Percentiles rank a stretch among this genome's conserved stretches.
phyloP scores from a whole-genome alignment of 2,113 vertebrate species.

The Dipodomys spectabilis region DNA sequence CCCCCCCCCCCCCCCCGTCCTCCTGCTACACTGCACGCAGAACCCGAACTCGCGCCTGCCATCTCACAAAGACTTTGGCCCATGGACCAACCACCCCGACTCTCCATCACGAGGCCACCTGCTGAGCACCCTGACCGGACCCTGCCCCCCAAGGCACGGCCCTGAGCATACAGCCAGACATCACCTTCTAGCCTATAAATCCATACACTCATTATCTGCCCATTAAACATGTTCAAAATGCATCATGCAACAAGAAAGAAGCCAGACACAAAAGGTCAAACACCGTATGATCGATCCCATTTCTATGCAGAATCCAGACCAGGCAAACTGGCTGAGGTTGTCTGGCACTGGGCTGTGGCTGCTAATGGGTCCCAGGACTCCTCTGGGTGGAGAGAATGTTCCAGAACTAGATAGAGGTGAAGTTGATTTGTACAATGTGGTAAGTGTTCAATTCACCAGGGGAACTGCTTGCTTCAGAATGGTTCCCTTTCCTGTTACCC shows the following conservation, averaged over 20 bases:
- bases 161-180: rapidly evolving
- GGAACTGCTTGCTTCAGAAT: rapidly evolving
- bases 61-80: not conserved
- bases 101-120: too few relatives aligned
- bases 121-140: not conserved
- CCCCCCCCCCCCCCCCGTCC: rapidly evolving
- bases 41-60: not conserved
- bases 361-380: rapidly evolving
- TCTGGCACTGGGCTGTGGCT: rapidly evolving
- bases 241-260: rapidly evolving
- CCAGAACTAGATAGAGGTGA: rapidly evolving
- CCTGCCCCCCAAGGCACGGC: not conserved
- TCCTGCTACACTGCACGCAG: too few relatives aligned
- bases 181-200: not conserved
- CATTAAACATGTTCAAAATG: not conserved
- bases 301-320: rapidly evolving
- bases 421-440: rapidly evolving
- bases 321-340: rapidly evolving
- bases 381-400: not conserved
- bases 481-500: not conserved
- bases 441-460: rapidly evolving
- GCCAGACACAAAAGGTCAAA: rapidly evolving
- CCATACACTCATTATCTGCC: rapidly evolving
- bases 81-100: not conserved
- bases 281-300: rapidly evolving